Percentiles rank a stretch among this genome's conserved stretches.
Conservation (phyloP, 2,888 invertebrate species). For the Limenitis camilla region DNA sequence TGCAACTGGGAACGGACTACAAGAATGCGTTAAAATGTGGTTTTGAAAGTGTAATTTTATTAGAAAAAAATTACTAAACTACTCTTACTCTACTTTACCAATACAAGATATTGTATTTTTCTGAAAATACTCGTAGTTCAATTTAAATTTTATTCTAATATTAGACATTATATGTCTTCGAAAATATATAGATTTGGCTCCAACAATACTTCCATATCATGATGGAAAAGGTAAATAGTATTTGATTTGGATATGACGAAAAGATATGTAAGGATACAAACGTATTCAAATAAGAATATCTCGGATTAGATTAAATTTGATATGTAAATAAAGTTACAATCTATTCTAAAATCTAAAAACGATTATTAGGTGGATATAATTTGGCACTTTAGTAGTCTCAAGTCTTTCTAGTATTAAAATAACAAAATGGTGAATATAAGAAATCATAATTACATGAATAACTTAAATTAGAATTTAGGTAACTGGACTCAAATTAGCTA, state of each 20-base stretch:
- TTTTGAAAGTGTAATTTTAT: no score
- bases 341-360: slow-evolving; percentile 14
- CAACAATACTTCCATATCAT: slow-evolving; percentile 35
- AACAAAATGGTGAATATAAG: not conserved
- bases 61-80: no score
- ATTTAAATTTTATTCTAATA: no score
- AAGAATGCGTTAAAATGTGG: no score
- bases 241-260: slow-evolving; percentile 47
- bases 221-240: slow-evolving; percentile 42
- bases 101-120: no score
- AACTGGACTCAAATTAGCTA: slow-evolving; percentile 37
- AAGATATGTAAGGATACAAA: slow-evolving; percentile 41
- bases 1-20: not conserved
- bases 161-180: not conserved
- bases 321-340: slow-evolving; percentile 26
- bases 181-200: slow-evolving; percentile 26
- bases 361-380: slow-evolving; percentile 11
- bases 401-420: slow-evolving; percentile 6
- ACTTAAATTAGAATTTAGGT: slow-evolving; percentile 30
- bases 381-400: slow-evolving; percentile 14
- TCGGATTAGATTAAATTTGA: slow-evolving; percentile 28
- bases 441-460: slow-evolving; percentile 5
- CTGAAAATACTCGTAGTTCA: no score
- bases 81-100: no score
- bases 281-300: slow-evolving; percentile 17